These are phyloP conservation scores for Antennarius striatus DNA, from an alignment of 2,113 vertebrate genomes.

Conservation along the genomic window DNA sequence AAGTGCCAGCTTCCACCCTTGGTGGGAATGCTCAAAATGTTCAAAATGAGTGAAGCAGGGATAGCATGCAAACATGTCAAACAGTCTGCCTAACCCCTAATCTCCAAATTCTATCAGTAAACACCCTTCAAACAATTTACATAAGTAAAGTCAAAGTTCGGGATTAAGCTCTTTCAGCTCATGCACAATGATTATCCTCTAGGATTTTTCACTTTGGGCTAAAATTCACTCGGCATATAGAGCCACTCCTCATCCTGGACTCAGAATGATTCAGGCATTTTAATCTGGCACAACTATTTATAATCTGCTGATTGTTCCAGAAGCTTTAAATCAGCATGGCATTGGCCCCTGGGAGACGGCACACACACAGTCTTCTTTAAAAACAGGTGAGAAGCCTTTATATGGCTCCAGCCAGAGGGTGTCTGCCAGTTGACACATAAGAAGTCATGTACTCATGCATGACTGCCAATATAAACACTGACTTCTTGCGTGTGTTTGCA, in stretches of 20 bases:
- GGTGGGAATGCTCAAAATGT: neutral
- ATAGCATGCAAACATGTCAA: conserved; percentile 25
- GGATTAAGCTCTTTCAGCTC: conserved; percentile 33
- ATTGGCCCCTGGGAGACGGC: conserved; percentile 64
- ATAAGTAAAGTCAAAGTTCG: conserved; percentile 29
- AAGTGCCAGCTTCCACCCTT: conserved; percentile 2
- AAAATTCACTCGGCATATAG: conserved; percentile 24
- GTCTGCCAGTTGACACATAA: conserved; percentile 55
- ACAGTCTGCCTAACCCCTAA: conserved; percentile 15
- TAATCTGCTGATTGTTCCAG: conserved; percentile 62
- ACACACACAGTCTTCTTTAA: conserved; percentile 70
- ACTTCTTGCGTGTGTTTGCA: neutral
- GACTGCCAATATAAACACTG: neutral
- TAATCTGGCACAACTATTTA: conserved; percentile 60
- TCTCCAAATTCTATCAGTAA: conserved; percentile 28
- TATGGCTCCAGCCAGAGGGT: conserved; percentile 67
- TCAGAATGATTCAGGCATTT: conserved; percentile 34
- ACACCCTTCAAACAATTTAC: conserved; percentile 38
- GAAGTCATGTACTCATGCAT: conserved; percentile 22
- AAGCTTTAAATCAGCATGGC: conserved; percentile 65
- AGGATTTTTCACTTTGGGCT: conserved; percentile 38
- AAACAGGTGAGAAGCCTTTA: conserved; percentile 79
- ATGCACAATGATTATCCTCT: conserved; percentile 35
- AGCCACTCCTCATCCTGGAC: conserved; percentile 44
- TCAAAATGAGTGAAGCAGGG: conserved; percentile 13